phyloP scores from a whole-genome alignment of 2,797 vertebrate genomes.

The Enteromius thamalakanensis region DNA sequence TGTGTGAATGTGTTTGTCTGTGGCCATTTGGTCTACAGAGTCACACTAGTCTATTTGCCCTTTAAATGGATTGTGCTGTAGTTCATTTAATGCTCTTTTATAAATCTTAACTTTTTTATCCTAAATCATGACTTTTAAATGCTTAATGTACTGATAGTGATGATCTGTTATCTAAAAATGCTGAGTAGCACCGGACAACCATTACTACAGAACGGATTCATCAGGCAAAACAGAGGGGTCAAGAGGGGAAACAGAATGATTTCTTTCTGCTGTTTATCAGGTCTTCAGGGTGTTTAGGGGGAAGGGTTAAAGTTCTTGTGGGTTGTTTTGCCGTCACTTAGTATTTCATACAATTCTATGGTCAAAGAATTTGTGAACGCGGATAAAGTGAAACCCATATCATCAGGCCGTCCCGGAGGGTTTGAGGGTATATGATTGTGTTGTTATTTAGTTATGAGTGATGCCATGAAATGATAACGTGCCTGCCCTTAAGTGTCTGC shows the following conservation, averaged over 20 bases:
- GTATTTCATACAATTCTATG: background rate
- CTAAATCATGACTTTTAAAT: constrained; percentile 2
- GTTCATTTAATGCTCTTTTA: background rate
- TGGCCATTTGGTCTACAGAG: background rate
- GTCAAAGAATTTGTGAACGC: background rate
- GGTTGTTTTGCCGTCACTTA: background rate
- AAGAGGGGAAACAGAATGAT: background rate
- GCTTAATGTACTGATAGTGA: background rate
- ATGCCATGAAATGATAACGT: constrained; percentile 3
- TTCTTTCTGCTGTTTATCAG: constrained; percentile 36
- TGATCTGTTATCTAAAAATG: constrained; percentile 23
- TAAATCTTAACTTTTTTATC: background rate
- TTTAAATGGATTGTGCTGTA: background rate
- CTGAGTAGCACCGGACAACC: background rate
- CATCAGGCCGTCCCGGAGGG: background rate
- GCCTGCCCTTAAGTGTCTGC: constrained; percentile 9
- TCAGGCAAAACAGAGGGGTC: constrained; percentile 10
- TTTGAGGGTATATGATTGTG: background rate
- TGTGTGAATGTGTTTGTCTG: background rate
- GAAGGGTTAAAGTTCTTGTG: constrained; percentile 27
- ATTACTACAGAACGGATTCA: background rate
- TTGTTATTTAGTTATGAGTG: background rate
- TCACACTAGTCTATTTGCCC: background rate
- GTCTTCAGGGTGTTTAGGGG: constrained; percentile 8
- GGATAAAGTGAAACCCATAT: background rate